A percentile compares a stretch with the other conserved stretches of the same genome.
phyloP scores from a whole-genome alignment of 2,113 vertebrate species.

The Globicephala melas region DNA sequence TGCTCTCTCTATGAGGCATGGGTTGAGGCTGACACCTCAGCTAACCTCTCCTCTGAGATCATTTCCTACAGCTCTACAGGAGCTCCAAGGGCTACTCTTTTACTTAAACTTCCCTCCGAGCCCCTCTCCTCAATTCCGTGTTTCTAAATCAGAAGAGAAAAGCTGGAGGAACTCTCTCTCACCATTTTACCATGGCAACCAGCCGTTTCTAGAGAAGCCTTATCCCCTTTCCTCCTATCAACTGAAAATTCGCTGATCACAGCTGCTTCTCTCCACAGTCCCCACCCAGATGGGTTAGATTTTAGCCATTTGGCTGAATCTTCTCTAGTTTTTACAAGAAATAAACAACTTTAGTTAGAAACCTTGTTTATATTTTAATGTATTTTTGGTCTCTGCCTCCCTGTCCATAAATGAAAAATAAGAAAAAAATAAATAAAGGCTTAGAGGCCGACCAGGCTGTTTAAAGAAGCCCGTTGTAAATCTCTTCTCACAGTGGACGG shows the following conservation, averaged over 20 bases:
- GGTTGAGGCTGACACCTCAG: background rate
- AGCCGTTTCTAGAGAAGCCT: constrained; percentile 14
- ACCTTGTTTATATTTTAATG: background rate
- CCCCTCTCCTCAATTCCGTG: background rate
- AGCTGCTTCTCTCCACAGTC: background rate
- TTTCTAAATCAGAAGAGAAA: constrained; percentile 25
- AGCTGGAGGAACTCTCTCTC: background rate
- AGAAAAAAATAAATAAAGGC: background rate
- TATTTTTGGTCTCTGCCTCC: background rate
- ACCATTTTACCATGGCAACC: constrained; percentile 47
- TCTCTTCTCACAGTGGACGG: background rate
- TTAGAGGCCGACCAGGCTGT: background rate
- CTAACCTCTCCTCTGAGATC: background rate
- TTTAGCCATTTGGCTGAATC: background rate
- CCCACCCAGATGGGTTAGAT: background rate
- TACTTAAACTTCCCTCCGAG: background rate
- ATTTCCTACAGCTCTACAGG: background rate
- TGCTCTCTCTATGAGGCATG: background rate
- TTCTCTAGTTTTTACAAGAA: background rate
- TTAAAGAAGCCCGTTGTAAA: background rate
- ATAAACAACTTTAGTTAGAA: background rate
- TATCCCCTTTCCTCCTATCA: background rate
- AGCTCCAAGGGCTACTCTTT: background rate
- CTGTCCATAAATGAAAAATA: background rate
- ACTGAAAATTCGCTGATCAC: constrained; percentile 26